A percentile compares a stretch with the other conserved stretches of the same genome.
Conservation (phyloP, 2,888 invertebrate species). For the Plagodis dolabraria region DNA sequence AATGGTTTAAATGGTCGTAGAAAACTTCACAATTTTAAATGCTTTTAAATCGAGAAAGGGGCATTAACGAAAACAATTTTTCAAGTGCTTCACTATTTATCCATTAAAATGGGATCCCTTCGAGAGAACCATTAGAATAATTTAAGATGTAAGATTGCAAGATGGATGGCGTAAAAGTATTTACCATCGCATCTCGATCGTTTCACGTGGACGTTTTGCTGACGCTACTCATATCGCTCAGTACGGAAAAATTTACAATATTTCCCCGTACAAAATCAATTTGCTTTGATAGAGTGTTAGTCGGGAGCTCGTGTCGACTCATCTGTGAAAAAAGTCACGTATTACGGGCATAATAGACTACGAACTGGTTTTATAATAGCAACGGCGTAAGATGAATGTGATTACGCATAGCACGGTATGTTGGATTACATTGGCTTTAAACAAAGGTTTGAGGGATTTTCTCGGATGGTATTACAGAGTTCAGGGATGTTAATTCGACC, state of each 20-base stretch:
- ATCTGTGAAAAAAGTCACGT: slow-evolving; percentile 74
- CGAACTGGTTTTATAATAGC: slow-evolving; percentile 59
- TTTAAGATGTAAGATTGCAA: slow-evolving; percentile 39
- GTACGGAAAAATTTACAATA: slow-evolving; percentile 69
- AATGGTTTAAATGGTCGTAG: no score
- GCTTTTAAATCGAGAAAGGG: no score
- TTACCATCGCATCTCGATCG: slow-evolving; percentile 41
- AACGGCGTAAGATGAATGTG: slow-evolving; percentile 55
- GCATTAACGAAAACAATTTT: slow-evolving; percentile 33
- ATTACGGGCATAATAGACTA: slow-evolving; percentile 55
- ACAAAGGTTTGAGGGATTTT: slow-evolving; percentile 30
- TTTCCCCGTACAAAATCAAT: slow-evolving; percentile 73
- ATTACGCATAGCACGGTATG: slow-evolving; percentile 36
- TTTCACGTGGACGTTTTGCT: slow-evolving; percentile 50
- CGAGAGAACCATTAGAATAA: slow-evolving; percentile 35
- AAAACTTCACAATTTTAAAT: no score
- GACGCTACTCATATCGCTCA: slow-evolving; percentile 49
- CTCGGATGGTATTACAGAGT: slow-evolving; percentile 3
- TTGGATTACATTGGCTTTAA: slow-evolving; percentile 13
- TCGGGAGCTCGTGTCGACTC: slow-evolving; percentile 54
- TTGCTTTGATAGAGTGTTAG: slow-evolving; percentile 68
- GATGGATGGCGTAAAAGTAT: slow-evolving; percentile 43
- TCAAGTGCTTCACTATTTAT: slow-evolving; percentile 32
- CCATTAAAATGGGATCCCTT: slow-evolving; percentile 32
- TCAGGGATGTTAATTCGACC: neutral